Evolutionary conservation across 2,113 vertebrate genomes (phyloP).

Genomic region (Channa maculata): DNA sequence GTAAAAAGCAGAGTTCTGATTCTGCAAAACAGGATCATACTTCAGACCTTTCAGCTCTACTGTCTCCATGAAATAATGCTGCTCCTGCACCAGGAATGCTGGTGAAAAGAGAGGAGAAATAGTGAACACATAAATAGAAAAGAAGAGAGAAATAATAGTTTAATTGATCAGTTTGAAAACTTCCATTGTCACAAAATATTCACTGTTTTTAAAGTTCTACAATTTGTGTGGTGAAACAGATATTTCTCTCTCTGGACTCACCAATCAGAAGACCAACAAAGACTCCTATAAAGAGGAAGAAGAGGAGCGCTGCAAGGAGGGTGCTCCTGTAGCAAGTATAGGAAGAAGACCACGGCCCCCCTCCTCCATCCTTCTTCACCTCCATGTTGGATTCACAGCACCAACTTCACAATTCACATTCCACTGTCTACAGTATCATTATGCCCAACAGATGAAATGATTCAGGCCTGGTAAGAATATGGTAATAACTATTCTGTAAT

Average conservation of each 20-base stretch:
- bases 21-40: conserved; percentile 83
- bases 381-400: conserved; percentile 73
- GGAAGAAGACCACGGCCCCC: conserved; percentile 51
- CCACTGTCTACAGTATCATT: conserved; percentile 38
- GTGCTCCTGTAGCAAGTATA: conserved; percentile 48
- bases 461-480: conserved; percentile 27
- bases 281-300: conserved; percentile 75
- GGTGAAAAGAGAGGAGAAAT: not conserved
- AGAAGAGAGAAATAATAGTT: too few species aligned
- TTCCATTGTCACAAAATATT: too few species aligned
- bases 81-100: conserved; percentile 81
- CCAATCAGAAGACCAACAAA: conserved; percentile 77
- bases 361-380: conserved; percentile 71
- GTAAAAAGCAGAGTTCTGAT: conserved; percentile 81
- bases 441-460: conserved; percentile 6
- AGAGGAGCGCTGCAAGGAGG: conserved; percentile 59
- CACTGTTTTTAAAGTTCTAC: too few species aligned
- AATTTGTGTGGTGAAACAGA: too few species aligned
- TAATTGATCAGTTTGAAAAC: not conserved
- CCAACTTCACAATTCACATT: conserved; percentile 51
- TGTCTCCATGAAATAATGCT: conserved; percentile 81
- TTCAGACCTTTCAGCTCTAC: conserved; percentile 87
- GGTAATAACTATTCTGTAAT: not conserved
- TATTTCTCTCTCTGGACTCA: conserved; percentile 49
- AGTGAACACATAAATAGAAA: not conserved